These are phyloP conservation scores for Capra hircus DNA, from an alignment of 2,113 vertebrate species.

Conservation along the genomic window DNA sequence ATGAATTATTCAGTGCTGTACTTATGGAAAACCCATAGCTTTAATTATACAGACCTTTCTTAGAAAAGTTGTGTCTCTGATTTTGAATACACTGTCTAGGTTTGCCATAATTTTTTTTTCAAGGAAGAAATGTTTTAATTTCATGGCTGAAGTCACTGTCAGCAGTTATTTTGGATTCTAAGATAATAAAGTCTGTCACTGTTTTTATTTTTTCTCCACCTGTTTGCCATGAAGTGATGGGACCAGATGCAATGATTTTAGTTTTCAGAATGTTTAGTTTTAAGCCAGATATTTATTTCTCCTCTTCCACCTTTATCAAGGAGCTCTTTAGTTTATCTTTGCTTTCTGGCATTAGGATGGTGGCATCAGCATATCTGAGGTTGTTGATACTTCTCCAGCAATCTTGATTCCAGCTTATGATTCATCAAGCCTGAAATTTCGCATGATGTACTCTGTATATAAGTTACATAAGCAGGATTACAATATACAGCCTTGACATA, in stretches of 20 bases:
- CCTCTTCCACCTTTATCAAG: not conserved
- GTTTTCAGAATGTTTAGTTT: not conserved
- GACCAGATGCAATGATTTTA: not conserved
- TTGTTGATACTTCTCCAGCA: not conserved
- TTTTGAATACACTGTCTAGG: not conserved
- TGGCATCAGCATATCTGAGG: not conserved
- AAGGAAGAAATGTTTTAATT: not conserved
- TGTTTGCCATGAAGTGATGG: not conserved
- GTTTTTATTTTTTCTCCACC: not conserved
- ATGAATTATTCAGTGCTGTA: not conserved
- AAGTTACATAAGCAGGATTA: not conserved
- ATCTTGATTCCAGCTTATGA: not conserved
- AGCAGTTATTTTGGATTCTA: not conserved
- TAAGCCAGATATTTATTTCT: not conserved
- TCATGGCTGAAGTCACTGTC: not conserved
- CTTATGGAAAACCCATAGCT: not conserved
- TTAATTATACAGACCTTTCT: not conserved
- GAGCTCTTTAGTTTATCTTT: not conserved
- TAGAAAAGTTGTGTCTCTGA: not conserved
- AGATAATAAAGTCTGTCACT: not conserved
- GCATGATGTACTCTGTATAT: not conserved
- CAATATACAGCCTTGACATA: not conserved
- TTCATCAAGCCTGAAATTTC: not conserved
- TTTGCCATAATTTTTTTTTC: not conserved
- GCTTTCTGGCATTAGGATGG: not conserved